These are phyloP conservation scores for Chymomyza caudatula DNA, from an alignment of 2,888 invertebrate species.

Conservation along the genomic window DNA sequence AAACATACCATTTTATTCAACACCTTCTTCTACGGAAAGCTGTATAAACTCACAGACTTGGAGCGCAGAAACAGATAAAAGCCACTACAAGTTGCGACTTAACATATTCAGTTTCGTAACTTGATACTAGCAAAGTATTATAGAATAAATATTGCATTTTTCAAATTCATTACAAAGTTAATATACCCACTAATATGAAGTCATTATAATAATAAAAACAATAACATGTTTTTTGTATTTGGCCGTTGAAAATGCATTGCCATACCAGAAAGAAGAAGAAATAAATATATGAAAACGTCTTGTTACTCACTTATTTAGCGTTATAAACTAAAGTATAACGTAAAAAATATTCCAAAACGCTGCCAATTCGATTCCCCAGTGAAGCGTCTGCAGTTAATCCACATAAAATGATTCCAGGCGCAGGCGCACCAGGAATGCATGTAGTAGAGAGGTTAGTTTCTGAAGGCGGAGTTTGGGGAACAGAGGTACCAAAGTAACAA, in stretches of 20 bases:
- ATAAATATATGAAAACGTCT: not conserved
- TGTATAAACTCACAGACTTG: no score
- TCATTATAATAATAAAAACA: not conserved
- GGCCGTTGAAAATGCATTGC: conserved; percentile 1
- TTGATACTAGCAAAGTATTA: no score
- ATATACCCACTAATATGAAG: no score
- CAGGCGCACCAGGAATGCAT: conserved; percentile 48
- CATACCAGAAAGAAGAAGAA: not conserved
- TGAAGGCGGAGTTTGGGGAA: not conserved
- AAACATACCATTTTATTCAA: no score
- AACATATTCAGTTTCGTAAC: no score
- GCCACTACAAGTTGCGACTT: no score
- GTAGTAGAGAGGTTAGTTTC: conserved; percentile 43
- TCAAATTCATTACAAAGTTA: no score
- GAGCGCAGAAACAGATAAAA: no score
- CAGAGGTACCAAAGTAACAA: not conserved
- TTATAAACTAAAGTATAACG: conserved; percentile 71
- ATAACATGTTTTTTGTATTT: not conserved
- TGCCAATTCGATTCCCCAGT: not conserved
- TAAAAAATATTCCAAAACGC: conserved; percentile 71
- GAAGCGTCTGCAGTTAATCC: conserved; percentile 41
- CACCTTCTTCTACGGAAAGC: no score
- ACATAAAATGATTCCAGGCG: conserved; percentile 65
- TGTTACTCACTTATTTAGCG: conserved; percentile 73
- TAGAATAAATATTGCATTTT: no score